Base-by-base conservation (phyloP, 2,888 invertebrate species). In the Leucophora obtusa region DNA sequence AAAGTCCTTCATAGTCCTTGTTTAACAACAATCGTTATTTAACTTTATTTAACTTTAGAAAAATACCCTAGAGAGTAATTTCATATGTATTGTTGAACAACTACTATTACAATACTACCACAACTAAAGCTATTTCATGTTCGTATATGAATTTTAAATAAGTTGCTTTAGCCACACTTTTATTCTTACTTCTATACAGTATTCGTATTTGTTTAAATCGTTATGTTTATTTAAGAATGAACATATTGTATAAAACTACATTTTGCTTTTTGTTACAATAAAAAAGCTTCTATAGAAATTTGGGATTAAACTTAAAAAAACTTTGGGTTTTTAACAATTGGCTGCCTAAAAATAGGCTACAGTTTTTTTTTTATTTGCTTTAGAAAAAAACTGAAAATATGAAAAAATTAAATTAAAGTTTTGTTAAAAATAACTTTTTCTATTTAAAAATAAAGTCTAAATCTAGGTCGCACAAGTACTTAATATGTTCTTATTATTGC, bases 21-120 rank as follows among this genome's bases (percentile, higher is more conserved):
- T 75, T 68, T 65, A 54, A 58, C 21, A 59, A 68, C 65, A 71
- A 75, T 66, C 58, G 79, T 66, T 79, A 79, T 75, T 79, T 79
- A 60, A 71, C 60, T 60, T 66, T 79, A 79, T 75, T 79, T 79
- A 60, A 71, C 60, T 60, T 79, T 71, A 53, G 50, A 60, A 70
- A 78, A 66, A 71, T 75, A 58, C 66, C 74, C 79, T 15, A 56
- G 70, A 75, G 79, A 56, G 43, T n/a, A 47, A 47, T 47, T 47
- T 47, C 43, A 47, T 47, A 47, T 47, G 14, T 47, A n/a, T 6
- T 47, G 43, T 38, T 47, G 5, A n/a, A 47, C 43, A n/a, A n/a
- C n/a, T 47, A 47, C n/a, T 28, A 7, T 14, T 38, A 38, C 38
- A 38, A 11, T 38, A 11, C 11, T 38, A 11, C 14, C 38, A 38